Base-by-base conservation (phyloP, 1,140 invertebrate genomes). In the Euura lappo region DNA sequence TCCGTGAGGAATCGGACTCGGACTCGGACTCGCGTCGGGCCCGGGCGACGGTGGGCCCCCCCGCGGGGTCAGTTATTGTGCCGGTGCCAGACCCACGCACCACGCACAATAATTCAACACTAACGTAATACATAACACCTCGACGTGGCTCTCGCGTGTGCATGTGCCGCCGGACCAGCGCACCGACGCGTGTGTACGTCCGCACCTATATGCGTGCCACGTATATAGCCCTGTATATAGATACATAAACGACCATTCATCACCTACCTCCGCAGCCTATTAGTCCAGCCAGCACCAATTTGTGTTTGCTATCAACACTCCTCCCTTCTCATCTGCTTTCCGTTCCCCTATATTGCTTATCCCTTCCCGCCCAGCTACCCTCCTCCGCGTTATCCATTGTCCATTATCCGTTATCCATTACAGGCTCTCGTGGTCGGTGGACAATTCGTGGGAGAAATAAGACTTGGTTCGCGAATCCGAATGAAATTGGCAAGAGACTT, bases 71-170 rank as follows among this genome's bases (percentile, higher is more conserved):
- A 71, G 75, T 81, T 83, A 81, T 82, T 79, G 78, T 78, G 75
- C 77, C 76, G 77, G 75, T 75, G 74, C 72, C 44, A 28, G 28
- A 42, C 66, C 13, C 60, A 43, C 67, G 70, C 74, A 67, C 74
- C 76, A 75, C 73, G 76, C 76, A 80, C 77, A 77, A 83, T 83
- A 82, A 83, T 83, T 83, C 79, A 81, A 82, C 74, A 73, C 77
- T 73, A 78, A 76, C 78, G 79, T 75, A 60, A n/a, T n/a, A 60
- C 51, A 60, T 60, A 60, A 60, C 51, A 60, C 51, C 51, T 60
- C 51, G 13, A 60, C 13, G 51, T 5, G 28, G 10, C 47, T 6
- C 47, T 51, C 51, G 51, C 51, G 13, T 60, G 28, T 28, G 28
- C 28, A 28, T 28, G 28, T 28, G 51, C 51, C 51, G 51, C 13